Evolutionary conservation across 2,888 invertebrate species (phyloP).

Genomic region (Petrolisthes manimaculis): DNA sequence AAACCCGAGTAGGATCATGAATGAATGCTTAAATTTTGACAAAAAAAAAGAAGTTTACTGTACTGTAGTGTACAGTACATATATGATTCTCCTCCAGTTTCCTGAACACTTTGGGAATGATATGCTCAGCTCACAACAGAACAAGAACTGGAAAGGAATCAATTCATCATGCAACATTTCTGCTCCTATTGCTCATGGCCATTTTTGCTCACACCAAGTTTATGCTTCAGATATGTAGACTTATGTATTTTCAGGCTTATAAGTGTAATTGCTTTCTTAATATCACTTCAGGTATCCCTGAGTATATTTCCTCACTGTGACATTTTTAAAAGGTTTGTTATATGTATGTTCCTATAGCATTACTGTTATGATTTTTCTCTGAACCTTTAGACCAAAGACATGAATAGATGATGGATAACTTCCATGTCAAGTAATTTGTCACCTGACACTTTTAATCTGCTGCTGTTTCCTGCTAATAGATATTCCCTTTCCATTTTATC

Average conservation of each 20-base stretch:
- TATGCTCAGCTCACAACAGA: neutral
- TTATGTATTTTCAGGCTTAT: constrained; percentile 55
- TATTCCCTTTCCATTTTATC: constrained; percentile 61
- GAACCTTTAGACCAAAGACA: constrained; percentile 60
- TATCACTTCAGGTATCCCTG: constrained; percentile 54
- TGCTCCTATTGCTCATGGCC: constrained; percentile 46
- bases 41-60: neutral
- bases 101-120: neutral
- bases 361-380: constrained; percentile 58
- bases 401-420: constrained; percentile 58
- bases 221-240: constrained; percentile 57
- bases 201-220: constrained; percentile 54
- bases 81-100: neutral
- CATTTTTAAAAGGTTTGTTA: constrained; percentile 58
- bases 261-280: constrained; percentile 59
- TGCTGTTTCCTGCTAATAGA: constrained; percentile 60
- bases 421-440: constrained; percentile 58
- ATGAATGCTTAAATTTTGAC: constrained; percentile 4
- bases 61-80: neutral
- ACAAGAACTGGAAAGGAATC: neutral
- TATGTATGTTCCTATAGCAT: constrained; percentile 60
- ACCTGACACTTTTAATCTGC: constrained; percentile 44
- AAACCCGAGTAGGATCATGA: constrained; percentile 35
- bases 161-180: constrained; percentile 26
- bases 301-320: constrained; percentile 55